Base-by-base conservation (phyloP, 2,888 invertebrate genomes). In the Polymixis lichenea region DNA sequence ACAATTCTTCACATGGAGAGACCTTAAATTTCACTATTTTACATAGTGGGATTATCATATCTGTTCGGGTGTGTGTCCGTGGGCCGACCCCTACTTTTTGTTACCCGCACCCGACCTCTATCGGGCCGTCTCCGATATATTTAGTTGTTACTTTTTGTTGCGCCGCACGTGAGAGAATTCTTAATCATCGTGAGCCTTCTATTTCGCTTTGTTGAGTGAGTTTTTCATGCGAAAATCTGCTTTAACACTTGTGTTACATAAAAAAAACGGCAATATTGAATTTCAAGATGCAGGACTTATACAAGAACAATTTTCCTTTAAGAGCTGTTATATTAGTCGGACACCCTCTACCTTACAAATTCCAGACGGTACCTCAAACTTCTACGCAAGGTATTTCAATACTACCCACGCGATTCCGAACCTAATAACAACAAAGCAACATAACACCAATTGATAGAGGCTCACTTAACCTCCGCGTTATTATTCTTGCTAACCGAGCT, bases 21-120 rank as follows among this genome's bases (percentile, higher is more conserved):
- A 92, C 95, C 95, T 96, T 96, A 96, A 96, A 96, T 96, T 96
- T 96, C 94, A 96, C 96, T 96, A 96, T 96, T 96, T 96, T 96
- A 96, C 96, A 96, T 96, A 95, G 94, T 94, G 89, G 93, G 95
- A 96, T 96, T 96, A 96, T 96, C 96, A 96, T 96, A 96, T 96
- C 95, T 95, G 94, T 89, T 89, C 94, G 95, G 94, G 95, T 92
- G 93, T 93, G 92, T 93, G 91, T 93, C 93, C 90, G 89, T 87
- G 84, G 80, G 85, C 77, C 89, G 89, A 91, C 89, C 94, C 95
- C 93, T 91, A 93, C 93, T 96, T 96, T 96, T 96, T 96, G 95
- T 92, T 95, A 93, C 92, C 94, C 94, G 93, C 91, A 94, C 95
- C 95, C 95, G 92, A 92, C 95, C 95, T 95, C 95, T 94, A 95